Base-by-base conservation (phyloP, 2,113 vertebrate species). In the Leptodactylus fuscus region DNA sequence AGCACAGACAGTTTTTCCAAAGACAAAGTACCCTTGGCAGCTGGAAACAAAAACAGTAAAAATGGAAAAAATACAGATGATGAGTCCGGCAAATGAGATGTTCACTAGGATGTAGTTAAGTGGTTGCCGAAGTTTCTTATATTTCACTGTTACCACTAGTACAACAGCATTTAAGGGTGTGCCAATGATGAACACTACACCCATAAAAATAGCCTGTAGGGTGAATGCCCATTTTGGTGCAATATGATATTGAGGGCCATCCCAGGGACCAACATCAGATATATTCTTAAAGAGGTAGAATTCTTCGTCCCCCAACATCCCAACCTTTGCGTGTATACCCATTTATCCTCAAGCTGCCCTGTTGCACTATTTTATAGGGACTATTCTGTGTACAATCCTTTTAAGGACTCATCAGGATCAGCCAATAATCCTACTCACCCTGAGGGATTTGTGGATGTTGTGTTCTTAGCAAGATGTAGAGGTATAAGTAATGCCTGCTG, bases 51-150 rank as follows among this genome's bases (percentile, higher is more conserved):
- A 96, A 89, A 96, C 94, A 0, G 90, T 90, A 82, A 92, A 94
- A 89, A 96, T 90, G 0, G 95, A 93, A 87, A 95, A 94, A 78
- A 88, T 10, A 76, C 92, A 94, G 58, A 89, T 93, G 80, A 97
- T 44, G 87, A 96, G 92, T 5, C 95, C 92, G 0, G 90, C 91
- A 3, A 94, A 18, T 34, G 94, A 93, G 74, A 96, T 91, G 78
- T 96, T 97, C 36, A 96, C 93, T 79, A 97, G 71, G 87, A 96
- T 95, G 88, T 95, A 96, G 93, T 96, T 96, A 81, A 97, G 94
- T 0, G 95, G 95, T 49, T 95, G 94, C 32, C 93, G 60, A 32
- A 96, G 87, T 91, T 95, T 96, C 89, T 92, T 96, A 91, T 96
- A 96, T 87, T 92, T 92, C 36, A 94, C 1, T 0, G 93, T 94